Evolutionary conservation across 2,113 vertebrate genomes (phyloP), one percentile per base, ranked within the genome.

Genomic region (Notothenia rossii): DNA sequence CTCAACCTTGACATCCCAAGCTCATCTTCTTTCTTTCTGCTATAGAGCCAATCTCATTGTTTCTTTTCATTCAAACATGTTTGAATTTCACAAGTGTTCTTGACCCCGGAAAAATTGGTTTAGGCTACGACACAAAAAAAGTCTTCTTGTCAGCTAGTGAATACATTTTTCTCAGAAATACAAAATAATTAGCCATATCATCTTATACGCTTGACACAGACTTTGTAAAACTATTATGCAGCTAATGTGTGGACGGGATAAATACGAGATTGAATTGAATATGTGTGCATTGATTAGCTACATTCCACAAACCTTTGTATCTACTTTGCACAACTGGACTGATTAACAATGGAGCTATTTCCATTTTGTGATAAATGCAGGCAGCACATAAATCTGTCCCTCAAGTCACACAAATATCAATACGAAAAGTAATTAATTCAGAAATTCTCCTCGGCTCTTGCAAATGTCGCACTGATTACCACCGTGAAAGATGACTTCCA

Each of bases 341-440:
- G 7, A 53, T 59, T 66, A 77, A 83, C 46, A 72, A 45, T 63
- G 50, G 49, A 71, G 64, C 4, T 43, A 56, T 81, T 76, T 59
- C 17, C 72, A 75, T 72, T 74, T 77, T 46, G 58, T 14, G 67
- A 84, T 83, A 22, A 83, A 60, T 63, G 62, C 3, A 17, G 40
- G 61, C 50, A 66, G 12, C 0, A 2, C 74, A 62, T 46, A 6
- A 84, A 85, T 78, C 54, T 40, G 65, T 14, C 51, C 48, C 81
- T 72, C 50, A 71, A 70, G 63, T 60, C 40, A 2, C 25, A 43
- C 58, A 83, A 86, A 83, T 43, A 85, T 67, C 53, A 75, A 49
- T 66, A 50, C 5, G 22, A 81, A 60, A 83, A 70, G 71, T 77
- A 72, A 88, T 84, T 80, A 66, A 72, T 80, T 83, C 60, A n/a